These are phyloP conservation scores for Nothocercus nigrocapillus DNA, from an alignment of 2,113 vertebrate genomes.

Conservation along the genomic window DNA sequence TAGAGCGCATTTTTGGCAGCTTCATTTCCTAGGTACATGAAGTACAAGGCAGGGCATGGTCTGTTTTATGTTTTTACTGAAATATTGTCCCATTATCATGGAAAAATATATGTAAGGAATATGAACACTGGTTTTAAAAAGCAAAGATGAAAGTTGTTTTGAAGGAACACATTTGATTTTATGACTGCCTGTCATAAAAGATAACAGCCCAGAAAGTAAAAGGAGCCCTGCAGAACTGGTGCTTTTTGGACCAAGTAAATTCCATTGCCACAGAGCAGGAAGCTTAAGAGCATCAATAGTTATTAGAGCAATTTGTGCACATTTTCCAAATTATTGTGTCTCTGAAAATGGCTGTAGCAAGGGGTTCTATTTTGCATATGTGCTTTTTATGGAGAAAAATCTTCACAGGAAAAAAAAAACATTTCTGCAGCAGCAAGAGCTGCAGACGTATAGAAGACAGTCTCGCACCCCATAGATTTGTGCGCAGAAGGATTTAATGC, in stretches of 20 bases:
- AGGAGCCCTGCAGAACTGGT: neutral
- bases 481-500: neutral
- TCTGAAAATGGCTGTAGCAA: neutral
- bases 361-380: neutral
- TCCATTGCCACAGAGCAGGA: neutral
- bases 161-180: constrained; percentile 33
- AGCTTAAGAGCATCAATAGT: neutral
- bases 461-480: neutral
- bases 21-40: neutral
- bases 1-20: neutral
- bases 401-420: neutral
- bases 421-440: neutral
- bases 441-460: neutral
- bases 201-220: constrained; percentile 35
- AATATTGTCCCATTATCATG: constrained; percentile 16
- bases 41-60: neutral
- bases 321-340: constrained; percentile 6
- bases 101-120: neutral
- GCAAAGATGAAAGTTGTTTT: constrained; percentile 28
- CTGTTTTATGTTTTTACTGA: neutral
- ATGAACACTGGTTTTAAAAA: constrained; percentile 14
- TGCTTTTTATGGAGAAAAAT: neutral
- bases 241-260: neutral
- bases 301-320: constrained; percentile 3
- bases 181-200: constrained; percentile 13